Percentiles rank a stretch among this genome's conserved stretches.
phyloP scores from a whole-genome alignment of 2,113 vertebrate species.

The Odontophorus gujanensis region DNA sequence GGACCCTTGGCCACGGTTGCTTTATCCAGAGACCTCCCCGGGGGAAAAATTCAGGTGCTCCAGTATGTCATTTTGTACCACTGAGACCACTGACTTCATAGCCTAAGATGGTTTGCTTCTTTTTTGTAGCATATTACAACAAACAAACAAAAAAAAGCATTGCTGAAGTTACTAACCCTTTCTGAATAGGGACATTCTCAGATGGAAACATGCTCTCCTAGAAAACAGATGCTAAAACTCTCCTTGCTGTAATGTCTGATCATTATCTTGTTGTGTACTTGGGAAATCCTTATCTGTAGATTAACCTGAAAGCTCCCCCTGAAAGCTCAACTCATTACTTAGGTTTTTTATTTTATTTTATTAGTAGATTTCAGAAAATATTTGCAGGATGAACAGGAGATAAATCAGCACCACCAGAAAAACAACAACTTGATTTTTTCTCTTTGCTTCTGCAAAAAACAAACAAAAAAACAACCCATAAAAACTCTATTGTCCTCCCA shows the following conservation, averaged over 20 bases:
- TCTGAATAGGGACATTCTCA: background rate
- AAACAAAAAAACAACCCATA: background rate
- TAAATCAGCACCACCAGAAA: slow-evolving; percentile 41
- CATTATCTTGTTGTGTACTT: background rate
- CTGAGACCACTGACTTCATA: background rate
- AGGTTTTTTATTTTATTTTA: too few relatives aligned
- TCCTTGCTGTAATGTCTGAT: background rate
- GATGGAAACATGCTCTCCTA: background rate
- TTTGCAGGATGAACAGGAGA: slow-evolving; percentile 17
- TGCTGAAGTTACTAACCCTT: background rate
- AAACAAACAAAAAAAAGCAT: background rate
- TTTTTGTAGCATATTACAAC: background rate
- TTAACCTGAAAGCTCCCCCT: background rate
- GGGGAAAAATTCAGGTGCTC: background rate
- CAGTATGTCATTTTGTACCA: background rate
- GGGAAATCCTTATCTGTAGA: slow-evolving; percentile 13
- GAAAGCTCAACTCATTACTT: background rate
- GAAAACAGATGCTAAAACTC: background rate
- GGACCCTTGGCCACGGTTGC: background rate
- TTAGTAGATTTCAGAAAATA: background rate
- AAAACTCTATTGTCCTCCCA: slow-evolving; percentile 68
- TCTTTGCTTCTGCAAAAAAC: slow-evolving; percentile 30
- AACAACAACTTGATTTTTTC: slow-evolving; percentile 43
- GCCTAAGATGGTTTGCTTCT: background rate
- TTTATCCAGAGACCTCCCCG: background rate